A percentile compares a stretch with the other conserved stretches of the same genome.
Evolutionary conservation across 2,797 vertebrate species (phyloP).

Genomic region (Xiphophorus birchmanni): DNA sequence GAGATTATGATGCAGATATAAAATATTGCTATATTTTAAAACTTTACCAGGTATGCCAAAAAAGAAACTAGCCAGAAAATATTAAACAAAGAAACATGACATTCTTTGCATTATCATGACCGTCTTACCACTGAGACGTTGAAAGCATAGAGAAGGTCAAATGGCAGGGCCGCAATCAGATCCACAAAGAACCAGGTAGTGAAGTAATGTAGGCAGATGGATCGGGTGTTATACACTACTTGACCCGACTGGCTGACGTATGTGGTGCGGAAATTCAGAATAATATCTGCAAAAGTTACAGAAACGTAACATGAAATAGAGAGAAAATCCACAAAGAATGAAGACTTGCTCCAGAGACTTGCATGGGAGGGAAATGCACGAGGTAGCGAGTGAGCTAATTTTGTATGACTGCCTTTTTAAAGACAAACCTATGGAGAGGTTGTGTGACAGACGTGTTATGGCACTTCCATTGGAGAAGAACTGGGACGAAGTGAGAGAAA

Average conservation of each 20-base stretch:
- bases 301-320: not conserved
- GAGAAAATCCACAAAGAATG: not conserved
- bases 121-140: slow-evolving; percentile 93
- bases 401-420: not conserved
- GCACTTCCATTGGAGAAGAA: slow-evolving; percentile 51
- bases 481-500: slow-evolving; percentile 53
- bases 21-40: not conserved
- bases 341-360: not conserved
- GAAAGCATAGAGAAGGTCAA: slow-evolving; percentile 95
- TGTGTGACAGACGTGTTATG: slow-evolving; percentile 52
- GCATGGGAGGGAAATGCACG: not conserved
- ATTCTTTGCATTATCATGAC: not conserved
- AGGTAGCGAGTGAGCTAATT: slow-evolving; percentile 23
- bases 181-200: slow-evolving; percentile 97
- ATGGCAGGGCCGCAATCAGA: slow-evolving; percentile 93
- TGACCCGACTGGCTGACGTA: slow-evolving; percentile 95
- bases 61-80: not conserved
- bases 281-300: slow-evolving; percentile 85
- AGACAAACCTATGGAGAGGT: slow-evolving; percentile 37
- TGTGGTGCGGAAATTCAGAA: slow-evolving; percentile 95
- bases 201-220: slow-evolving; percentile 93
- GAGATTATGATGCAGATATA: not conserved
- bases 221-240: slow-evolving; percentile 90
- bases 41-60: not conserved
- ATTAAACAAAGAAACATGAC: not conserved